Percentiles rank a stretch among this genome's conserved stretches.
Evolutionary conservation across 1,140 invertebrate species (phyloP).

Genomic region (Euwallacea similis): DNA sequence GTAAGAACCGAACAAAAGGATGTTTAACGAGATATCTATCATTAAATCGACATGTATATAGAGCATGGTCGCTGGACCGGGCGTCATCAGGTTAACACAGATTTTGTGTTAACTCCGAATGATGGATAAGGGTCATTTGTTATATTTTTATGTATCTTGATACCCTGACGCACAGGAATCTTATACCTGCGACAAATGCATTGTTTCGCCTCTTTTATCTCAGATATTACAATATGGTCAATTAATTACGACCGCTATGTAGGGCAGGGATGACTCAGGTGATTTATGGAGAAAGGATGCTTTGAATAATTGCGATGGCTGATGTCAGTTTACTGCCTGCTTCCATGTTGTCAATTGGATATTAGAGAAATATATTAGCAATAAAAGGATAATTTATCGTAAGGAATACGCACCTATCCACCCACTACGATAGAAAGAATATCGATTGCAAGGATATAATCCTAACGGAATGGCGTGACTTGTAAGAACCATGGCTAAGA

Average conservation of each 20-base stretch:
- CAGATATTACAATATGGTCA: constrained; percentile 22
- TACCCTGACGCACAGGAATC: constrained; percentile 15
- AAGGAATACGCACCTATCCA: too few relatives aligned
- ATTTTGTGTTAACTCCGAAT: constrained; percentile 37
- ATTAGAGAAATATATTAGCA: too few relatives aligned
- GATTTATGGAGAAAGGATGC: constrained; percentile 8
- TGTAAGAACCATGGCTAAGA: too few relatives aligned
- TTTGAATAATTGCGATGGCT: too few relatives aligned
- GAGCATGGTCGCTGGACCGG: constrained; percentile 29
- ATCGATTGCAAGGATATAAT: too few relatives aligned
- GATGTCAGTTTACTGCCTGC: too few relatives aligned
- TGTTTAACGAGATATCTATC: constrained; percentile 37
- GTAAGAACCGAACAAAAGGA: constrained; percentile 33
- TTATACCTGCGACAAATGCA: constrained; percentile 35
- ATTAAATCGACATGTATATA: constrained; percentile 35
- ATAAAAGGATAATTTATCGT: too few relatives aligned
- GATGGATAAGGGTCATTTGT: constrained; percentile 40
- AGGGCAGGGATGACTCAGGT: constrained; percentile 27
- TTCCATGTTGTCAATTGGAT: too few relatives aligned
- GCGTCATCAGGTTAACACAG: constrained; percentile 40
- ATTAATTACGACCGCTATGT: constrained; percentile 31
- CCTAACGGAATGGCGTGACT: too few relatives aligned
- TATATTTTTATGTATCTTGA: constrained; percentile 34
- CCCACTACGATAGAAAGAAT: too few relatives aligned
- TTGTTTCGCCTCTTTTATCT: constrained; percentile 38